Evolutionary conservation across 2,888 invertebrate species (phyloP).

Genomic region (Hoplodrina blanda): DNA sequence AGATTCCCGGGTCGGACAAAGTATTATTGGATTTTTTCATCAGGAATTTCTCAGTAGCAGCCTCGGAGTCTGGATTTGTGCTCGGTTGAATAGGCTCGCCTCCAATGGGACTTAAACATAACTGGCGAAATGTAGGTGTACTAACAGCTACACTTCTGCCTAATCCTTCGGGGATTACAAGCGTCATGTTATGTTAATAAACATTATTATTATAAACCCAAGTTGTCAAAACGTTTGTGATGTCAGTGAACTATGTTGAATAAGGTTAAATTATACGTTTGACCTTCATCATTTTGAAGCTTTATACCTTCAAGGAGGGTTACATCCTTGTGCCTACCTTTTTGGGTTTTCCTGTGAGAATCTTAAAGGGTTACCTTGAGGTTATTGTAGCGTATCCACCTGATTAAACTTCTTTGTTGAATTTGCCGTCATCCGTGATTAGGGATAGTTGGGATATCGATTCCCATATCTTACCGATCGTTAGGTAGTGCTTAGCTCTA

Average conservation of each 20-base stretch:
- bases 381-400: slow-evolving; percentile 27
- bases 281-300: slow-evolving; percentile 41
- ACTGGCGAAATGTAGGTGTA: too few species aligned
- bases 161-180: too few species aligned
- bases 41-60: too few species aligned
- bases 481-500: neutral
- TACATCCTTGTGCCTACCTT: slow-evolving; percentile 33
- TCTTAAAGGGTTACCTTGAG: slow-evolving; percentile 25
- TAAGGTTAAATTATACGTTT: slow-evolving; percentile 30
- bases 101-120: too few species aligned
- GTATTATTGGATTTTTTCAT: too few species aligned
- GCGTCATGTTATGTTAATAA: neutral
- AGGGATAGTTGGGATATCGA: neutral
- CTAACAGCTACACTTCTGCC: too few species aligned
- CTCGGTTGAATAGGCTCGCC: too few species aligned
- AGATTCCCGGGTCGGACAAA: too few species aligned
- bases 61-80: too few species aligned
- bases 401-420: slow-evolving; percentile 45
- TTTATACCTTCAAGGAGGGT: slow-evolving; percentile 30
- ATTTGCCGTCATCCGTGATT: slow-evolving; percentile 22
- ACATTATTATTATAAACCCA: slow-evolving; percentile 11
- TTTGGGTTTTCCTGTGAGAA: slow-evolving; percentile 17
- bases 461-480: neutral
- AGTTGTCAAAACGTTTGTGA: slow-evolving; percentile 10
- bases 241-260: slow-evolving; percentile 36